Base-by-base conservation (phyloP, 1,140 invertebrate species). In the Bombus consobrinus region DNA sequence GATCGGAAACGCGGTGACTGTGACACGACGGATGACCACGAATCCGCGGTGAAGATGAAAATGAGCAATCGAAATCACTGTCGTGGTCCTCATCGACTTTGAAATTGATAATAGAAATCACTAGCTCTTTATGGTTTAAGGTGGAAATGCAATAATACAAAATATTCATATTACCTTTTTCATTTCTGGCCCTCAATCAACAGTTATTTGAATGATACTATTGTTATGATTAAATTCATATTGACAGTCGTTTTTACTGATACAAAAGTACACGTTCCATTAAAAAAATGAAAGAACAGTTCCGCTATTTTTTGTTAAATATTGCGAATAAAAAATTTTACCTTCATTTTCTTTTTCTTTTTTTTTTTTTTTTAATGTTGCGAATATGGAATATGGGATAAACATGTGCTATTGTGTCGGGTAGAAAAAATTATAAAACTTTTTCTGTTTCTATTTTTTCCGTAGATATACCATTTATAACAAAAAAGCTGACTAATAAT, bases 81-180 rank as follows among this genome's bases (percentile, higher is more conserved):
- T 22, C 9, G n/a, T 3, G 28, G 6, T 47, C 6, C 10, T 34
- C 3, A 18, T 13, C 10, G 53, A 39, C 68, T 82, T 43, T 18
- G 83, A 64, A 80, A 85, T 78, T 72, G 53, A 64, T 22, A 72
- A 34, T 10, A 59, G 66, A 6, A n/a, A n/a, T 47, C 75, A 12
- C 9, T 34, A 32, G 34, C 59, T 13, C 3, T 13, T 28, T 10
- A 12, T 28, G 28, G 25, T 59, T 59, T 62, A 28, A 62, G 28
- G 3, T n/a, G 59, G 4, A 62, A 62, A n/a, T 62, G 12, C 3
- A 62, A n/a, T 28, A 62, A 62, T 62, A 62, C 25, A 62, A 12
- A 62, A 28, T 62, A 62, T n/a, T 13, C 59, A 0, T 53, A 53
- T 53, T 22, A 22, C 1, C 47, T 53, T 22, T 53, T 53, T 6